Evolutionary conservation across 2,113 vertebrate genomes (phyloP).

Genomic region (Apodemus sylvaticus): DNA sequence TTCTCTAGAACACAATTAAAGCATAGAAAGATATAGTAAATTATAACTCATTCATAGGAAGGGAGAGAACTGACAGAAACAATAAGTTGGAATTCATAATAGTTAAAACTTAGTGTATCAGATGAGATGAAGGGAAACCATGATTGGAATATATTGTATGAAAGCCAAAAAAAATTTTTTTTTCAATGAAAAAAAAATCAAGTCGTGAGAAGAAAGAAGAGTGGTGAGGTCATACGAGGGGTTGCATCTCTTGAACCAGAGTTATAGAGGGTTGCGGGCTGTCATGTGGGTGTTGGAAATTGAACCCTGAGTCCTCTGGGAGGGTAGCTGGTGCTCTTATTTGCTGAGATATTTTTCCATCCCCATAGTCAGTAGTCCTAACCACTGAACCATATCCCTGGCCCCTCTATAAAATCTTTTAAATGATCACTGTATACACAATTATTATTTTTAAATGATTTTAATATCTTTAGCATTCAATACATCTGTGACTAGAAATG

Average conservation of each 20-base stretch:
- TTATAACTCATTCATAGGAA: not conserved
- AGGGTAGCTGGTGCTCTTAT: not conserved
- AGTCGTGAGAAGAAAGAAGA: not conserved
- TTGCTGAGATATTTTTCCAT: not conserved
- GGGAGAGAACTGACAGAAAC: not conserved
- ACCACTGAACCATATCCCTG: not conserved
- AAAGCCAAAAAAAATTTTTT: not conserved
- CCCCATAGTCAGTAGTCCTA: not conserved
- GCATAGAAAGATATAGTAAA: not conserved
- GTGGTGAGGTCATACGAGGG: not conserved
- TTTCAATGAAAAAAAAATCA: not conserved
- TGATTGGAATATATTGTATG: not conserved
- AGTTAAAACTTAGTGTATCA: not conserved
- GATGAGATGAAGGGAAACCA: not conserved
- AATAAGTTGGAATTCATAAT: not conserved
- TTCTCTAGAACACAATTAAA: not conserved
- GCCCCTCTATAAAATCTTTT: not conserved
- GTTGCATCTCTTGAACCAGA: not conserved
- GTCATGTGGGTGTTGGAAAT: not conserved
- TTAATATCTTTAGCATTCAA: not conserved
- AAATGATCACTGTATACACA: not conserved
- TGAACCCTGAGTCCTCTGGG: not conserved
- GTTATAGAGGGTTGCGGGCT: not conserved
- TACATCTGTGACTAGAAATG: not conserved
- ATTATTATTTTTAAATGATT: not conserved